A percentile compares a stretch with the other conserved stretches of the same genome.
These are phyloP conservation scores for Bergia sp. DNA, from an alignment of 92 coral and sea anemone genomes.

Conservation along the genomic window DNA sequence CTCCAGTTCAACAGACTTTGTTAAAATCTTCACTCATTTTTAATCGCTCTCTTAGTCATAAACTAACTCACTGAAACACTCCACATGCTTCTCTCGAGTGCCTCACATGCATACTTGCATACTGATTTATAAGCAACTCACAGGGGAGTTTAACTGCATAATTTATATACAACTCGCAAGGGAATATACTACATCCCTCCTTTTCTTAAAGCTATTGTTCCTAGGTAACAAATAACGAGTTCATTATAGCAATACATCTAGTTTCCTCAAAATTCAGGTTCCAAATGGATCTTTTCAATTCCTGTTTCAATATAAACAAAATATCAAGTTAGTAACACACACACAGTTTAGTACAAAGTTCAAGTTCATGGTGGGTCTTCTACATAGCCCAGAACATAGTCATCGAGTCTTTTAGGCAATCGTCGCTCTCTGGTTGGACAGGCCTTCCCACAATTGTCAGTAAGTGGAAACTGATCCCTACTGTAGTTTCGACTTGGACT, in stretches of 20 bases:
- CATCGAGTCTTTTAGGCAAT: constrained; percentile 23
- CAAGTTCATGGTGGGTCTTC: constrained; percentile 11
- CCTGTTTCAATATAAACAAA: not conserved
- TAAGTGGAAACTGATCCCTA: not conserved
- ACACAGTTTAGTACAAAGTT: not conserved
- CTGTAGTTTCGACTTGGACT: not conserved
- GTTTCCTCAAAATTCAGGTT: not conserved
- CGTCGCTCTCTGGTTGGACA: constrained; percentile 17
- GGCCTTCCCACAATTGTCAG: not conserved
- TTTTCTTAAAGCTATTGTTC: not conserved
- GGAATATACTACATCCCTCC: not conserved
- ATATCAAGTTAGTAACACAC: not conserved
- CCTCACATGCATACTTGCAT: not conserved
- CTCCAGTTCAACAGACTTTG: no score
- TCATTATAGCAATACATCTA: not conserved
- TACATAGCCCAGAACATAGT: constrained; percentile 35
- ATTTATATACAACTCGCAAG: no score
- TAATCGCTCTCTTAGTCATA: no score
- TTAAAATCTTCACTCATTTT: no score
- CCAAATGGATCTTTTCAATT: not conserved
- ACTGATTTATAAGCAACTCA: no score
- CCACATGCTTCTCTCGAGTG: no score
- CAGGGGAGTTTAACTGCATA: no score
- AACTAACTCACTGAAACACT: no score
- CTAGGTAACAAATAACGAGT: not conserved